Conservation (phyloP, 2,888 invertebrate species). For the Synanthedon formicaeformis region DNA sequence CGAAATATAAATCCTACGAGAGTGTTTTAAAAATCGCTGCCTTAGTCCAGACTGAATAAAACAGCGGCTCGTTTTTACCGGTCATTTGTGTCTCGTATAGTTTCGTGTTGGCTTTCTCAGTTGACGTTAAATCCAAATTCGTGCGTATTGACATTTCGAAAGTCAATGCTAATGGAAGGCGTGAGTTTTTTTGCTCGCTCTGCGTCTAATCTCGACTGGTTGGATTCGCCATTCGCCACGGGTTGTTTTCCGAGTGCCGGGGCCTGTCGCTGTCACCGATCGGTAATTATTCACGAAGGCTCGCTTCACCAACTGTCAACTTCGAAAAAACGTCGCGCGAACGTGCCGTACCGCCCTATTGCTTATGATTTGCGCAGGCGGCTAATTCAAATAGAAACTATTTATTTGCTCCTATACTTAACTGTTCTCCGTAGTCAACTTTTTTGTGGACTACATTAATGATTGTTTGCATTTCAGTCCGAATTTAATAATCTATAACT, state of each 20-base stretch:
- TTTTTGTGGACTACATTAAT: too few species aligned
- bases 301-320: slow-evolving; percentile 31
- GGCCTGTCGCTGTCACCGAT: slow-evolving; percentile 59
- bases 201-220: slow-evolving; percentile 52
- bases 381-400: not conserved
- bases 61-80: not conserved
- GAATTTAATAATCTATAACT: too few species aligned
- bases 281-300: slow-evolving; percentile 38
- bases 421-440: not conserved
- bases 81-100: not conserved
- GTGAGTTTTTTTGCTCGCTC: slow-evolving; percentile 51
- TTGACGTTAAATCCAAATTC: slow-evolving; percentile 26
- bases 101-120: not conserved
- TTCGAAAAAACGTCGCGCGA: slow-evolving; percentile 32
- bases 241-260: slow-evolving; percentile 51
- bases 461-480: too few species aligned
- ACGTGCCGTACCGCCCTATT: slow-evolving; percentile 16
- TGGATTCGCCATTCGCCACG: slow-evolving; percentile 39
- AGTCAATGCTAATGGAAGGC: slow-evolving; percentile 59
- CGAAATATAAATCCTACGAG: too few species aligned
- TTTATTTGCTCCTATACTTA: not conserved
- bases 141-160: slow-evolving; percentile 64
- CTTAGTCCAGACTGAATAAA: not conserved
- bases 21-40: not conserved
- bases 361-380: not conserved